Percentiles rank a stretch among this genome's conserved stretches.
phyloP scores from a whole-genome alignment of 2,797 vertebrate species.

The Fratercula arctica region DNA sequence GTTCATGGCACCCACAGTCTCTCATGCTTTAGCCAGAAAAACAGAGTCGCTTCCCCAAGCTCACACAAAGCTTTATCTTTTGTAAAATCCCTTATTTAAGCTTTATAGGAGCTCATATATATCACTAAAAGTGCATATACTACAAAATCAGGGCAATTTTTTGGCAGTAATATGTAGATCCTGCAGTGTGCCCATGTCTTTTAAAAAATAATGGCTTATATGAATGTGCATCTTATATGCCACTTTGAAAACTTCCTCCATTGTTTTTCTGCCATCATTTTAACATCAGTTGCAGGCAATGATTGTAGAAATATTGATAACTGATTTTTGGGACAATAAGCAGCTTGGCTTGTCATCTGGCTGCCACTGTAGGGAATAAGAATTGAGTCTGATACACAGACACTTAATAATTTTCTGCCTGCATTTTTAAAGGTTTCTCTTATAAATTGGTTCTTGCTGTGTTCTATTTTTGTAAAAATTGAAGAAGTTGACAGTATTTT shows the following conservation, averaged over 20 bases:
- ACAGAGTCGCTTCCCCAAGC: not conserved
- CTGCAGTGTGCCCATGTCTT: rapidly evolving
- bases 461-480: not conserved
- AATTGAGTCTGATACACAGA: not conserved
- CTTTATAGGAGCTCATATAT: not conserved
- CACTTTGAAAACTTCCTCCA: not conserved
- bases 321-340: not conserved
- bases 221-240: not conserved
- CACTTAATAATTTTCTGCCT: not conserved
- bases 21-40: not conserved
- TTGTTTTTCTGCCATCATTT: not conserved
- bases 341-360: not conserved
- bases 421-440: not conserved
- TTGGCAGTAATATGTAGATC: not conserved
- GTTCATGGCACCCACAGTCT: not conserved
- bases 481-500: not conserved
- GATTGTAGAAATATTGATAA: not conserved
- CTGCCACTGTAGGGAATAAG: not conserved
- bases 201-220: not conserved
- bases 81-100: not conserved
- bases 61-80: not conserved
- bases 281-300: not conserved
- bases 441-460: not conserved
- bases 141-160: not conserved
- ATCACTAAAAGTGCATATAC: not conserved